Conservation (phyloP, 1,140 invertebrate genomes). For the Dufourea novaeangliae region DNA sequence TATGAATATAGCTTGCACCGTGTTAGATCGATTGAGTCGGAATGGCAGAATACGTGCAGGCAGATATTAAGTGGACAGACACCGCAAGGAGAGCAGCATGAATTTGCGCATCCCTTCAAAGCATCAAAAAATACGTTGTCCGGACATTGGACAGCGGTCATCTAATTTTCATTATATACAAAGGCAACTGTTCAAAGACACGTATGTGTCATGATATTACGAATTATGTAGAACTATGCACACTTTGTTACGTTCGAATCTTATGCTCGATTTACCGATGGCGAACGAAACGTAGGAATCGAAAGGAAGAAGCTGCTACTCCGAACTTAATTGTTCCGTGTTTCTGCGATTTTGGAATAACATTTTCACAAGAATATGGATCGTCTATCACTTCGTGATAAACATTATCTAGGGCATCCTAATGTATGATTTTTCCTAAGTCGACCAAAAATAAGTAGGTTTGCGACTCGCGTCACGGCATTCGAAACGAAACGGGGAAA, state of each 20-base stretch:
- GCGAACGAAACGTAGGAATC: background rate
- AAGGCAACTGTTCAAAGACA: conserved; percentile 77
- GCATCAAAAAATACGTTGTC: conserved; percentile 70
- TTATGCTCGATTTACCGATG: background rate
- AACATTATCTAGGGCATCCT: no score
- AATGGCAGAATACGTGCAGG: background rate
- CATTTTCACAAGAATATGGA: background rate
- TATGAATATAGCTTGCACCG: background rate
- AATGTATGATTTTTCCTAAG: no score
- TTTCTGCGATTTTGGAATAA: background rate
- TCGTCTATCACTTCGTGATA: background rate
- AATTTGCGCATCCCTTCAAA: conserved; percentile 45
- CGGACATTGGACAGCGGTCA: conserved; percentile 34
- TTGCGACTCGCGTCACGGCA: no score
- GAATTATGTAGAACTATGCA: conserved; percentile 13
- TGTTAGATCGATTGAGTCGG: background rate
- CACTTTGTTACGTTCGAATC: background rate
- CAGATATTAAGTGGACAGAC: background rate
- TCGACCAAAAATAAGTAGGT: background rate
- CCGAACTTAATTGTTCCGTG: background rate
- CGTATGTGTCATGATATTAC: conserved; percentile 55
- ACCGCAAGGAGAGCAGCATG: conserved; percentile 11
- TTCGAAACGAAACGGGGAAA: background rate
- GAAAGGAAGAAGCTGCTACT: background rate
- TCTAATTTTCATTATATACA: conserved; percentile 65